phyloP scores from a whole-genome alignment of 1,140 invertebrate genomes.

The Drosophila baimaii region DNA sequence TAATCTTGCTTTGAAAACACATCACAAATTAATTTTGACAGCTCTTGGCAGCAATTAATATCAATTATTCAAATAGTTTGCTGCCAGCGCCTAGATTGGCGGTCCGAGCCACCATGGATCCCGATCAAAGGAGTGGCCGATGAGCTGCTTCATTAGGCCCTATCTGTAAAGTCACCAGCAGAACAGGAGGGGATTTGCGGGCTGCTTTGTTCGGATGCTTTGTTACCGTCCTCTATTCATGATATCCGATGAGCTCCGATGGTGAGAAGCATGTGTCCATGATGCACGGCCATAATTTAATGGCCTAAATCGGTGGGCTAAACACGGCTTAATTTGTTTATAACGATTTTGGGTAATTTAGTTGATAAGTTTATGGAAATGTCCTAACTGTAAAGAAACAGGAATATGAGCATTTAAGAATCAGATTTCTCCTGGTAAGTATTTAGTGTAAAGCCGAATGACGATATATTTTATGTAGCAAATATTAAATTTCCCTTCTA shows the following conservation, averaged over 20 bases:
- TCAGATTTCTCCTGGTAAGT: too few relatives aligned
- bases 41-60: slow-evolving; percentile 76
- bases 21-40: slow-evolving; percentile 77
- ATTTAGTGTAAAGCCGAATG: too few relatives aligned
- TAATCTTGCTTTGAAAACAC: slow-evolving; percentile 64
- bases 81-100: slow-evolving; percentile 23
- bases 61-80: slow-evolving; percentile 71
- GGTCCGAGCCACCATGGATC: background rate
- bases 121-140: slow-evolving; percentile 18
- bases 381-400: too few relatives aligned
- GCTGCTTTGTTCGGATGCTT: slow-evolving; percentile 16
- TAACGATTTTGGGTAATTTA: background rate
- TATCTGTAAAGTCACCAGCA: slow-evolving; percentile 33
- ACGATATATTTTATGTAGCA: too few relatives aligned
- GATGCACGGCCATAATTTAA: background rate
- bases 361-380: background rate
- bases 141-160: slow-evolving; percentile 39
- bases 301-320: background rate
- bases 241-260: background rate
- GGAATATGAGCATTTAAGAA: too few relatives aligned
- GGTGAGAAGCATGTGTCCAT: background rate
- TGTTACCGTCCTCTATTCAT: background rate
- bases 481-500: too few relatives aligned
- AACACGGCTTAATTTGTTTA: background rate
- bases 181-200: background rate